Conservation (phyloP, 2,797 vertebrate genomes). For the Triplophysa yarkandensis region DNA sequence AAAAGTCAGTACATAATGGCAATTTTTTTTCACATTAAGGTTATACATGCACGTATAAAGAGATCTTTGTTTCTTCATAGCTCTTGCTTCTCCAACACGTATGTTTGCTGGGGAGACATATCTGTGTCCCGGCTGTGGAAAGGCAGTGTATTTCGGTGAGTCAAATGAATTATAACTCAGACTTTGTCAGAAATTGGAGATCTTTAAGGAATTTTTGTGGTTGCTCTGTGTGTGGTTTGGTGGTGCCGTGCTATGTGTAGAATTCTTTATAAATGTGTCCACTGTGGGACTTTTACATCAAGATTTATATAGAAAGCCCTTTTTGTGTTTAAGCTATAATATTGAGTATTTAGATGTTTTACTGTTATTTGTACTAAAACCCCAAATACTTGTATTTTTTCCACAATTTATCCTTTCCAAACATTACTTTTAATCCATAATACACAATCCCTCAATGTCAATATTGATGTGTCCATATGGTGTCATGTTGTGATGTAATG, state of each 20-base stretch:
- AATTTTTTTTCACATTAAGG: too few species aligned
- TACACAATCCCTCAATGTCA: neutral
- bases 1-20: too few species aligned
- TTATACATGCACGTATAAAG: neutral
- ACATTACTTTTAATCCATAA: neutral
- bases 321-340: neutral
- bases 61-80: conserved; percentile 33
- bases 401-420: neutral
- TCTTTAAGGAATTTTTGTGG: conserved; percentile 33
- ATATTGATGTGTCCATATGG: neutral
- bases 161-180: conserved; percentile 19
- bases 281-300: neutral
- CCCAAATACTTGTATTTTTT: neutral
- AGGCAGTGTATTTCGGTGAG: conserved; percentile 76
- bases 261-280: neutral
- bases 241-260: neutral
- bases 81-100: conserved; percentile 49
- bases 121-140: conserved; percentile 70
- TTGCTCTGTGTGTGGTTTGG: conserved; percentile 9
- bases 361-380: neutral
- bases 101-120: conserved; percentile 73
- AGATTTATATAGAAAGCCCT: neutral
- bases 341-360: too few species aligned
- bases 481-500: neutral
- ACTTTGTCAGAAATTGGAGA: conserved; percentile 31